These are phyloP conservation scores for Scatophagus argus DNA, from an alignment of 2,113 vertebrate species.

Conservation along the genomic window DNA sequence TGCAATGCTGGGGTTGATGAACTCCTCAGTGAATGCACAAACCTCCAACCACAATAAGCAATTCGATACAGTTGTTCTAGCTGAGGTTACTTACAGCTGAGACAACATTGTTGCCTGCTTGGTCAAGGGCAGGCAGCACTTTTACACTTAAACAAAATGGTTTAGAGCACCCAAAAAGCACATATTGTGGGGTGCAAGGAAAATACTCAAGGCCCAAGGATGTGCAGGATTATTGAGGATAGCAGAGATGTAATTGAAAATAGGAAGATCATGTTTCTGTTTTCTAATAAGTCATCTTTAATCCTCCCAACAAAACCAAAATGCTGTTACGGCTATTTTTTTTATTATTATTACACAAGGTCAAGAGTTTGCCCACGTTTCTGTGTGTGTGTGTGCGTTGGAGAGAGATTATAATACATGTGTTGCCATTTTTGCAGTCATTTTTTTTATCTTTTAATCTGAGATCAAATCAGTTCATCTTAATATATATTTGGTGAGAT, in stretches of 20 bases:
- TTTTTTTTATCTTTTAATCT: slow-evolving; percentile 66
- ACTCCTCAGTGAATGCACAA: slow-evolving; percentile 35
- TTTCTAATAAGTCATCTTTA: slow-evolving; percentile 60
- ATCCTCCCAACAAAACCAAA: slow-evolving; percentile 38
- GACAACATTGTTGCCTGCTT: slow-evolving; percentile 14
- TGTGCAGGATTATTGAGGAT: slow-evolving; percentile 47
- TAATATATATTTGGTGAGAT: slow-evolving; percentile 26
- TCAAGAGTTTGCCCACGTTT: neutral
- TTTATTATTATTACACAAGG: neutral
- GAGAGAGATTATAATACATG: slow-evolving; percentile 31
- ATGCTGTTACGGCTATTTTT: neutral
- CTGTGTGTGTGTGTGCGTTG: neutral
- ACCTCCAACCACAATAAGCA: slow-evolving; percentile 48
- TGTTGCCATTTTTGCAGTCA: neutral
- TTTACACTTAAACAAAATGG: slow-evolving; percentile 25
- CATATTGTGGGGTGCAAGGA: neutral
- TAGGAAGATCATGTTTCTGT: slow-evolving; percentile 50
- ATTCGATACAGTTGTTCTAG: slow-evolving; percentile 45
- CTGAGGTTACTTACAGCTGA: slow-evolving; percentile 18
- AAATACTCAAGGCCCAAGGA: slow-evolving; percentile 5
- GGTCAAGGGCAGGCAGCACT: slow-evolving; percentile 22
- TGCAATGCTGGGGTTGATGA: slow-evolving; percentile 28
- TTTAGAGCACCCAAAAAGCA: neutral
- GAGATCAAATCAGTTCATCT: slow-evolving; percentile 49
- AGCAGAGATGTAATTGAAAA: slow-evolving; percentile 62